These are phyloP conservation scores for Scomber scombrus DNA, from an alignment of 2,113 vertebrate genomes.

Conservation along the genomic window DNA sequence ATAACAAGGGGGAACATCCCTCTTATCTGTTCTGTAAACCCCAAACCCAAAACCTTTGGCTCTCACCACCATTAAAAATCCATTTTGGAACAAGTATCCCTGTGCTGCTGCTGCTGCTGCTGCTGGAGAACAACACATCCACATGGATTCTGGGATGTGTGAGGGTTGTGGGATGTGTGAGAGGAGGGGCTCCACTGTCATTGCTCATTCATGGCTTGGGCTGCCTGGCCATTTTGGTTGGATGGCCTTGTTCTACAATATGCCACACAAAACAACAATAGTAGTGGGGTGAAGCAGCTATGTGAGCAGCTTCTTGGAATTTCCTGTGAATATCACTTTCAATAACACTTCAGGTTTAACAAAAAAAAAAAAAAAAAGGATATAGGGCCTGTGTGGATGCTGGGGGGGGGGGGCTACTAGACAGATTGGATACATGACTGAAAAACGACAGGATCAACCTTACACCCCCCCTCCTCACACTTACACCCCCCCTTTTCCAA, in stretches of 20 bases:
- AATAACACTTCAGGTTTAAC: slow-evolving; percentile 10
- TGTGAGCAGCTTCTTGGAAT: not conserved
- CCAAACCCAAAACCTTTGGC: no score
- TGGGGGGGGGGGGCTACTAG: not conserved
- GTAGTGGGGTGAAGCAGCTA: slow-evolving; percentile 22
- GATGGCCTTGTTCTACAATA: slow-evolving; percentile 57
- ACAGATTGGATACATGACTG: slow-evolving; percentile 26
- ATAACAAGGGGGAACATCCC: no score
- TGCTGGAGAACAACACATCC: slow-evolving; percentile 55
- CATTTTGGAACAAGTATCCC: slow-evolving; percentile 3
- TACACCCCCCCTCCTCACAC: slow-evolving; percentile 27
- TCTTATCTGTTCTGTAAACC: not conserved
- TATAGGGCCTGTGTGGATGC: not conserved
- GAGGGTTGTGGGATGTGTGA: slow-evolving; percentile 44
- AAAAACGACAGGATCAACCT: slow-evolving; percentile 65
- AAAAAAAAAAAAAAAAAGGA: not conserved
- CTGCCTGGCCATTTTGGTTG: slow-evolving; percentile 74
- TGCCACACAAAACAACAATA: slow-evolving; percentile 61
- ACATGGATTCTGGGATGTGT: slow-evolving; percentile 50
- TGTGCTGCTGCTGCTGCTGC: not conserved
- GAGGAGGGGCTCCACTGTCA: slow-evolving; percentile 65
- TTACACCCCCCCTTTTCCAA: slow-evolving; percentile 4
- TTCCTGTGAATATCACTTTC: not conserved
- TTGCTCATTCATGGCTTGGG: slow-evolving; percentile 73
- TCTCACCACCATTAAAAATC: not conserved